Evolutionary conservation across 2,888 invertebrate species (phyloP), one percentile per base, ranked within the genome.

Genomic region (Eulithis testata): DNA sequence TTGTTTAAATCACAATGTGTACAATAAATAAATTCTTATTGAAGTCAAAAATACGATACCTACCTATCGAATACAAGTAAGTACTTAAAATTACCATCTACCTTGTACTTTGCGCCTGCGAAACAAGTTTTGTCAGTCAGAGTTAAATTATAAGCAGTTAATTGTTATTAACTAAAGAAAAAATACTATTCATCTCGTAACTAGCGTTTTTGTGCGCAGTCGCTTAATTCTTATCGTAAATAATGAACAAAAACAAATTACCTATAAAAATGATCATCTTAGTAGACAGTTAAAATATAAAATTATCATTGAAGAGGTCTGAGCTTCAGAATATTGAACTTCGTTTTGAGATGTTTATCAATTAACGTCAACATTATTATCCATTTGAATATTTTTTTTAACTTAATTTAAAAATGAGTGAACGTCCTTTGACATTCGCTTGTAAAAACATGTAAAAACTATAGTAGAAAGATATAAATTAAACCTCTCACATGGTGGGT

Each of bases 101-200:
- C 69, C 65, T 71, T 67, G 73, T 73, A 71, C 73, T 73, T 73
- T 63, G 71, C 40, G 63, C 73, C 64, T 47, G 45, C n/a, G 40
- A 64, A 66, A 73, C 73, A 64, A 60, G 73, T 73, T 69, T 54
- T 54, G 40, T 53, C 50, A 57, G 45, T 62, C 59, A 40, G 54
- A 63, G 47, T 63, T 54, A 65, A 72, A 70, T 63, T 63, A 69
- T 51, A 61, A 64, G 57, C 44, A 59, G 55, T 50, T 68, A 71
- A 69, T 68, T 69, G 63, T 69, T 68, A 61, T 65, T 21, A 21
- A 21, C 21, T 21, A 57, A 66, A 51, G 58, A 63, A 70, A 69
- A 72, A 72, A 64, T 56, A 54, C 57, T 63, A 71, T 69, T 68
- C 69, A 68, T 62, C 59, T 57, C 37, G 63, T 63, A 64, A 64